These are phyloP conservation scores for Euglossa dilemma DNA, from an alignment of 1,140 invertebrate genomes.

Conservation along the genomic window DNA sequence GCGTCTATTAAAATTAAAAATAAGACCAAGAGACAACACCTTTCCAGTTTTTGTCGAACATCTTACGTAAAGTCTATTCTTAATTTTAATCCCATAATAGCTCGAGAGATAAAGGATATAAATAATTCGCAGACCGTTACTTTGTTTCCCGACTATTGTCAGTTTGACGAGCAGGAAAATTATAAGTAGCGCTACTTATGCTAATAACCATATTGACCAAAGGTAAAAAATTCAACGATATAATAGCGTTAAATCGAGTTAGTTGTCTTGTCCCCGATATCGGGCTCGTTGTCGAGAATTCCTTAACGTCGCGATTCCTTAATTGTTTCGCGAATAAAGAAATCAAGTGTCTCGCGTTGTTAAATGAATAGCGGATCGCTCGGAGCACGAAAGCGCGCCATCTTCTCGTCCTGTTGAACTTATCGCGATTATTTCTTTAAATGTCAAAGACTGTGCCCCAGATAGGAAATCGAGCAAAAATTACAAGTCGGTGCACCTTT, in stretches of 20 bases:
- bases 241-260: neutral
- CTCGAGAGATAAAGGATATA: too few species aligned
- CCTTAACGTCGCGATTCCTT: neutral
- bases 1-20: too few species aligned
- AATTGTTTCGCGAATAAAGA: neutral
- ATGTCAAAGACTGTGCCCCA: conserved; percentile 27
- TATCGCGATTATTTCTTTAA: conserved; percentile 34
- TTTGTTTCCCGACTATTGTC: too few species aligned
- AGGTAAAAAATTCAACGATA: neutral
- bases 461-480: conserved; percentile 52
- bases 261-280: neutral
- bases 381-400: neutral
- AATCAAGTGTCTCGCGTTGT: neutral
- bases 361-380: neutral
- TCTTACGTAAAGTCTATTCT: too few species aligned
- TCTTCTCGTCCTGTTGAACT: neutral
- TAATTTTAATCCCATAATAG: too few species aligned
- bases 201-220: neutral
- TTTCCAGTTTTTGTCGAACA: too few species aligned
- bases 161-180: too few species aligned
- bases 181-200: too few species aligned
- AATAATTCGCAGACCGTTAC: too few species aligned
- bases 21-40: too few species aligned
- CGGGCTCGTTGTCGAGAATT: neutral
- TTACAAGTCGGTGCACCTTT: conserved; percentile 49